phyloP scores from a whole-genome alignment of 2,888 invertebrate genomes.

The Carterocephalus palaemon region DNA sequence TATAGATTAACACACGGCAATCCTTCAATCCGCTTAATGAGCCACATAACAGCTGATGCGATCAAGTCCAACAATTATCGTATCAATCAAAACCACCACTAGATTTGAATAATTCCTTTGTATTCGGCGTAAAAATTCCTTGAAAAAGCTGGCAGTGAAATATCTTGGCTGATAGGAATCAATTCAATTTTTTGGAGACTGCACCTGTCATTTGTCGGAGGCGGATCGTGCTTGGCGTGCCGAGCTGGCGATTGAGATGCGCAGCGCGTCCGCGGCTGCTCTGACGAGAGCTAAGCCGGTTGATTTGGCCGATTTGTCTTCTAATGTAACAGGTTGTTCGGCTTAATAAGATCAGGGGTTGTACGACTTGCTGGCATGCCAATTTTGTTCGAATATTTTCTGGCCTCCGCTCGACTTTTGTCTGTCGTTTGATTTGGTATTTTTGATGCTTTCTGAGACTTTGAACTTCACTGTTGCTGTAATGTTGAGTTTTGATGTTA shows the following conservation, averaged over 20 bases:
- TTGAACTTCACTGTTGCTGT: neutral
- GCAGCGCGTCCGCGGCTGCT: conserved; percentile 30
- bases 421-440: too few species aligned
- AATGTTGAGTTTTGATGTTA: neutral
- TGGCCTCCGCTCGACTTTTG: too few species aligned
- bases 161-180: conserved; percentile 29
- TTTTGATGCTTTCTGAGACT: neutral
- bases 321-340: conserved; percentile 38
- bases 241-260: conserved; percentile 32
- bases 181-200: conserved; percentile 36
- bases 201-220: conserved; percentile 33
- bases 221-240: conserved; percentile 30
- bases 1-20: too few species aligned
- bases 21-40: too few species aligned
- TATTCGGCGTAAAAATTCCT: conserved; percentile 9
- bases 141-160: conserved; percentile 23
- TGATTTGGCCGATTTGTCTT: conserved; percentile 38
- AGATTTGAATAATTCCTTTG: conserved; percentile 16
- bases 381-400: neutral
- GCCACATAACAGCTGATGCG: too few species aligned
- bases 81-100: conserved; percentile 4
- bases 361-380: conserved; percentile 3
- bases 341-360: conserved; percentile 32
- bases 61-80: conserved; percentile 8
- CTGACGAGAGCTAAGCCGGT: conserved; percentile 35